Evolutionary conservation across 2,888 invertebrate species (phyloP).

Genomic region (Leucania comma): DNA sequence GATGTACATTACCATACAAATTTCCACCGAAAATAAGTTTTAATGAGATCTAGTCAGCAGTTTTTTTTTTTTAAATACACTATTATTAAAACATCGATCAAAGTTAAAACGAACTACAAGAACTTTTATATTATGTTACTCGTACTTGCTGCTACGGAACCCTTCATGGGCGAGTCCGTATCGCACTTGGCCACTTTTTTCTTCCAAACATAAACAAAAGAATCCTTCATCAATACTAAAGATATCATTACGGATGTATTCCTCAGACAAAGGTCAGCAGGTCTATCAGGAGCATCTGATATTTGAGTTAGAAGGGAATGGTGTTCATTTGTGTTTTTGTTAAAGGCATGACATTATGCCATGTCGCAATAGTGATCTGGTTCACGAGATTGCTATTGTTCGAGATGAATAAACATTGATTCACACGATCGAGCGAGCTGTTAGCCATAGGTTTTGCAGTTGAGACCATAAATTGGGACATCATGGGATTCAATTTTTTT

Average conservation of each 20-base stretch:
- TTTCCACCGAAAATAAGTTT: too few relatives aligned
- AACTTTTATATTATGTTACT: too few relatives aligned
- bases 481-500: too few relatives aligned
- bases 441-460: constrained; percentile 11
- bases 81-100: too few relatives aligned
- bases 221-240: constrained; percentile 34
- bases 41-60: too few relatives aligned
- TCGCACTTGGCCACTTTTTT: too few relatives aligned
- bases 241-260: constrained; percentile 59
- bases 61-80: too few relatives aligned
- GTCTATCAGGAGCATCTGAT: constrained; percentile 58
- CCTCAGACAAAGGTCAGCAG: constrained; percentile 43
- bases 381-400: constrained; percentile 44
- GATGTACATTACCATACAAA: too few relatives aligned
- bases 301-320: constrained; percentile 64
- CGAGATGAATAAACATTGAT: constrained; percentile 5
- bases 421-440: constrained; percentile 18
- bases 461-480: neutral
- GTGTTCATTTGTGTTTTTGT: constrained; percentile 58
- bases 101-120: too few relatives aligned
- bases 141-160: too few relatives aligned
- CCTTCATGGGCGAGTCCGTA: too few relatives aligned
- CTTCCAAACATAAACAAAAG: constrained; percentile 38
- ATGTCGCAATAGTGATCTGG: constrained; percentile 53
- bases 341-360: constrained; percentile 46